Base-by-base conservation (phyloP, 2,797 vertebrate species). In the Lepus townsendii region DNA sequence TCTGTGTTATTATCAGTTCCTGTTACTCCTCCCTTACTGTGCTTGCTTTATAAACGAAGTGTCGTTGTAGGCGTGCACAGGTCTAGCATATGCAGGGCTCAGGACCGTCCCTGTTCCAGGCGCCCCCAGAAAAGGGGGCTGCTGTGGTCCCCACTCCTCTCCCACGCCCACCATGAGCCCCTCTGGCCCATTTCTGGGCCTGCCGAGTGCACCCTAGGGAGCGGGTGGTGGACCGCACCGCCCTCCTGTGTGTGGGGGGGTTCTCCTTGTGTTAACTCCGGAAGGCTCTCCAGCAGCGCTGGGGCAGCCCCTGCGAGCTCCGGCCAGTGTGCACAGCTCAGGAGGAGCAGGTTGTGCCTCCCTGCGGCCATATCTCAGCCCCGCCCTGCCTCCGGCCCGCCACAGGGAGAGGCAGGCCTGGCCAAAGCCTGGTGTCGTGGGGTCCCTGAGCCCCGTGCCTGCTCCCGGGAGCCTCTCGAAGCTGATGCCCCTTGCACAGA, bases 191-290 rank as follows among this genome's bases (percentile, higher is more conserved):
- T 16, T 62, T 22, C 13, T 47, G 47, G 14, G 20, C 30, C 80
- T 65, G 52, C 13, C 69, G 24, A 69, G 30, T 22, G 30, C 19
- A 63, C 42, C 30, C 9, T 7, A 26, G 42, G 66, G 50, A 38
- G 20, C 0, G 2, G 30, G 35, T 60, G 60, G 27, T 14, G 19
- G 42, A 30, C 32, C 13, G 24, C 38, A 13, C 26, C 12, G 24
- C 47, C 60, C 30, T 73, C 60, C 24, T 47, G 0, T 2, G 0
- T 2, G 11, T 0, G 13, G 22, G 24, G 17, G 13, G 3, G 1
- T 57, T 4, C 30, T 38, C 27, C 52, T 83, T 50, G 4, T 52
- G 63, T 26, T 26, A 69, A 47, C 38, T 35, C 50, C 60, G 60
- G 5, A 68, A 68, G 24, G 32, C 54, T 62, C 62, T 26, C 32